Evolutionary conservation across 2,888 invertebrate genomes (phyloP).

Genomic region (Ophion obscuratus): DNA sequence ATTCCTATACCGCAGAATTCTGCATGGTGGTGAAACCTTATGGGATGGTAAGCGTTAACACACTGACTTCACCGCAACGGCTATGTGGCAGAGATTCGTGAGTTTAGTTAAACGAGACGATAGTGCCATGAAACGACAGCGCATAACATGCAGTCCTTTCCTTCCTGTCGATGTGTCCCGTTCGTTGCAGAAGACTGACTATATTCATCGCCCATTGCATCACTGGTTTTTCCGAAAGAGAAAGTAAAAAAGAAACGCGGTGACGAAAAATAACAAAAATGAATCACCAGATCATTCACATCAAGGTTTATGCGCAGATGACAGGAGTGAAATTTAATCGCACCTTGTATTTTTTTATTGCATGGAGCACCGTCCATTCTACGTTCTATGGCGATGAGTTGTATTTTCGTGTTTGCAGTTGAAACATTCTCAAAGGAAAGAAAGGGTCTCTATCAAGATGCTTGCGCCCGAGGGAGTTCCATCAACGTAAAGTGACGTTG

Average conservation of each 20-base stretch:
- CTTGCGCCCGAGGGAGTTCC: slow-evolving; percentile 17
- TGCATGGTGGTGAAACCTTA: slow-evolving; percentile 31
- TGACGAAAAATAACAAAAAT: neutral
- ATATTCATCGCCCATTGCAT: slow-evolving; percentile 9
- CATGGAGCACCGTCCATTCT: neutral
- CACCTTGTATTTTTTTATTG: neutral
- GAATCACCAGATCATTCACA: neutral
- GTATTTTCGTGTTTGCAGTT: neutral
- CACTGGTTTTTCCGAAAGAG: slow-evolving; percentile 5
- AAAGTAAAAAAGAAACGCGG: neutral
- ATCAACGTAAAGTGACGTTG: slow-evolving; percentile 23
- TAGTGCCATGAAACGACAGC: slow-evolving; percentile 50
- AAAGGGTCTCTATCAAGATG: neutral
- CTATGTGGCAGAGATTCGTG: slow-evolving; percentile 33
- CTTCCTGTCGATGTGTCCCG: neutral
- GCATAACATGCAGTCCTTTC: slow-evolving; percentile 6
- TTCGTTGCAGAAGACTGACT: slow-evolving; percentile 26
- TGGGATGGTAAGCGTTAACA: slow-evolving; percentile 45
- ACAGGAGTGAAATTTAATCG: neutral
- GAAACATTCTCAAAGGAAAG: slow-evolving; percentile 8
- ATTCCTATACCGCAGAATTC: slow-evolving; percentile 50
- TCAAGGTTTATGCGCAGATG: neutral
- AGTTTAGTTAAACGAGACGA: slow-evolving; percentile 41
- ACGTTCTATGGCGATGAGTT: neutral
- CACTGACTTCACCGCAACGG: slow-evolving; percentile 48